Conservation (phyloP, 2,888 invertebrate genomes). For the Polyommatus iphigenia region DNA sequence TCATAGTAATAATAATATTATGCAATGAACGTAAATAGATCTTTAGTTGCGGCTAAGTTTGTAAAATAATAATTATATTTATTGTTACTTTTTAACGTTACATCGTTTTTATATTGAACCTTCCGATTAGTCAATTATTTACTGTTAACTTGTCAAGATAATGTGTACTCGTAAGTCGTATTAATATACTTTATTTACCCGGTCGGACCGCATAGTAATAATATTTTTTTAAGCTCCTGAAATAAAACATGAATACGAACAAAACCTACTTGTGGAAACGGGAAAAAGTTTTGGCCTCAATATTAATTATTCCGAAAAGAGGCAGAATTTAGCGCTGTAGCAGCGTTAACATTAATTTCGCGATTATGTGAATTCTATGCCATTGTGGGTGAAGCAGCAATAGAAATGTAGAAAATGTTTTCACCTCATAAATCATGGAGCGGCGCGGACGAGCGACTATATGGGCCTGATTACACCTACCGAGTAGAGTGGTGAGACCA, state of each 20-base stretch:
- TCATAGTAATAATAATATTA: no score
- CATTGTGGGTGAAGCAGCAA: slow-evolving; percentile 15
- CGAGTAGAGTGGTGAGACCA: no score
- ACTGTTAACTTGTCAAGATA: no score
- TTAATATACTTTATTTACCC: not conserved
- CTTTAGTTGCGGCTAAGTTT: no score
- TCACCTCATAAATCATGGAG: slow-evolving; percentile 8
- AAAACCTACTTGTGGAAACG: not conserved
- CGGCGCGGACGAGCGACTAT: not conserved
- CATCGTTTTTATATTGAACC: no score
- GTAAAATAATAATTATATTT: no score
- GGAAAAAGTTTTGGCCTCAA: not conserved
- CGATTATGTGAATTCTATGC: slow-evolving; percentile 21
- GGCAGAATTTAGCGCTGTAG: not conserved
- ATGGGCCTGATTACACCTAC: no score
- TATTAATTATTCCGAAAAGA: slow-evolving; percentile 1
- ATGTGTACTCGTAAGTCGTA: no score
- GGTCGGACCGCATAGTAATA: not conserved
- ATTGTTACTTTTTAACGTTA: no score
- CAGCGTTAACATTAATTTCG: slow-evolving; percentile 14
- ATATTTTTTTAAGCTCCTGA: not conserved
- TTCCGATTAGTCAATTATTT: no score
- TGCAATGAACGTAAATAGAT: no score
- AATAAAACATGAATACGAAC: not conserved
- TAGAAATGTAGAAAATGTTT: slow-evolving; percentile 21